Conservation (phyloP, 2,888 invertebrate genomes). For the Anticlea derivata region DNA sequence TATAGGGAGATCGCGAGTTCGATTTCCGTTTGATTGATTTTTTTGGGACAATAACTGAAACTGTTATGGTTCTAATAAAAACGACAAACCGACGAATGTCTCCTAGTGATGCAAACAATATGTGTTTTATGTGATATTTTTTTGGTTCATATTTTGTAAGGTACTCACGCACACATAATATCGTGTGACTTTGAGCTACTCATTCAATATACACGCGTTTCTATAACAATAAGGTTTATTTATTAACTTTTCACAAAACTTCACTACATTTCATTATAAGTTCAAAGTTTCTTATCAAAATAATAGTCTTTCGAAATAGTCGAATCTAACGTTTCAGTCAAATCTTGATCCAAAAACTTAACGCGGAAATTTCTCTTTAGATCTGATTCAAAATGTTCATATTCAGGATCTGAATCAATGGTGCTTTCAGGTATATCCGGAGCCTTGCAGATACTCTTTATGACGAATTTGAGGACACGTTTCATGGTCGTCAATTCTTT, state of each 20-base stretch:
- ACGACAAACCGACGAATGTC: no score
- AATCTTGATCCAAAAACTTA: constrained; percentile 40
- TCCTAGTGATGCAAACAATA: no score
- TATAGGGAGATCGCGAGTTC: no score
- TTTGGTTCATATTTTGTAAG: no score
- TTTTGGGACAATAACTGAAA: no score
- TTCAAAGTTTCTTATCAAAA: constrained; percentile 34
- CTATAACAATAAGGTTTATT: constrained; percentile 5
- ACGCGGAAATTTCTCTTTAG: constrained; percentile 46
- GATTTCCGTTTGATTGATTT: no score
- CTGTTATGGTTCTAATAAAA: no score
- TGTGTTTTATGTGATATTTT: no score
- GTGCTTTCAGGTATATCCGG: constrained; percentile 41
- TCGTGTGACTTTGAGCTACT: no score
- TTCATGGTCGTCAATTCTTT: constrained; percentile 61
- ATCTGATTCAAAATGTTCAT: constrained; percentile 57
- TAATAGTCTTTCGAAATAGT: constrained; percentile 46
- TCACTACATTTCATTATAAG: constrained; percentile 4
- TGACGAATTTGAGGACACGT: constrained; percentile 55
- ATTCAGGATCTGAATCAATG: constrained; percentile 52
- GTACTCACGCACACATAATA: no score
- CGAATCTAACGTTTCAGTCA: constrained; percentile 47
- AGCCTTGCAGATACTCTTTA: constrained; percentile 51
- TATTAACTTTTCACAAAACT: constrained; percentile 19
- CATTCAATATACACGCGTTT: neutral